Percentiles rank a stretch among this genome's conserved stretches.
Evolutionary conservation across 2,113 vertebrate genomes (phyloP).

Genomic region (western clawed frog (Xenopus tropicalis)): UCB_Xtro_10.0 CM004446.2:8662501-8663000

Average conservation of each 20-base stretch:
- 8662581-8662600: constrained; percentile 97
- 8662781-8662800: constrained; percentile 99
- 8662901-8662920: no score
- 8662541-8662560: constrained; percentile 98
- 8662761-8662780: constrained; percentile 99
- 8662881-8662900: no score
- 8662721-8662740: constrained; percentile 98
- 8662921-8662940: no score
- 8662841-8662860: constrained; percentile 61
- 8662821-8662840: constrained; percentile 83
- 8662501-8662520: constrained; percentile 97
- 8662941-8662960: no score
- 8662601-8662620: constrained; percentile 90
- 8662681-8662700: constrained; percentile 93
- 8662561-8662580: constrained; percentile 93
- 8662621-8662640: constrained; percentile 99
- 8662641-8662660: constrained; percentile 97
- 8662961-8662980: no score
- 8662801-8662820: constrained; percentile 98
- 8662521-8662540: constrained; percentile 98
- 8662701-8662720: constrained; percentile 98
- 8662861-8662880: no score
- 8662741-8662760: constrained; percentile 99
- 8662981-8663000: no score
- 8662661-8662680: constrained; percentile 96